Base-by-base conservation (phyloP, 2,797 vertebrate species). In the Sorex maritimensis region DNA sequence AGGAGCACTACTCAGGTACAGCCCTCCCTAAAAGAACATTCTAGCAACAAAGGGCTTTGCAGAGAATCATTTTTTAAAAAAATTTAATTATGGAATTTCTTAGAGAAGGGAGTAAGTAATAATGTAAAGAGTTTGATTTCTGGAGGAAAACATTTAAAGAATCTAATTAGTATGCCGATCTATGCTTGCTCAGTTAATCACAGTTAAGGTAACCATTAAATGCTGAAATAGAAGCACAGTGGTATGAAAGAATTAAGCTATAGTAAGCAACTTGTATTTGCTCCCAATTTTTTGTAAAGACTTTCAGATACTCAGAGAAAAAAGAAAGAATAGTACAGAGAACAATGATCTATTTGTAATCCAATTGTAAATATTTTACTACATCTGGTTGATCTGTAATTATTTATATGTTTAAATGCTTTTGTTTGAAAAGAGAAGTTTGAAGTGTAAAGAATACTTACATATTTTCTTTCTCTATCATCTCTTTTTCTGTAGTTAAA, bases 81-180 rank as follows among this genome's bases (percentile, higher is more conserved):
- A 34, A 34, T 44, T 44, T 44, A 44, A 44, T 5, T 44, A 52
- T 52, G 49, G 49, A 24, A 24, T 83, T 73, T 91, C 52, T 21
- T 58, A 65, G 11, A 77, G 55, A 65, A 65, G 26, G 12, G 69
- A 87, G 78, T 83, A 87, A 49, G 49, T 81, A 86, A 87, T 63
- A 52, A 86, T 34, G 67, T 87, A 81, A 71, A 68, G 79, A 61
- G n/a, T 26, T 67, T 58, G 58, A 11, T 82, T 82, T 79, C 58
- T 30, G 58, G 41, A 86, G 77, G 30, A 14, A 38, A 79, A 67
- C 11, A 6, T 77, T 71, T 28, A 30, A 79, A 61, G 34, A 13
- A 23, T 78, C 89, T 68, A 10, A 92, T 34, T 68, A 73, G 24
- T 73, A 80, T 74, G 80, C 55, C 91, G 49, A 61, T 84, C 38